Evolutionary conservation across 2,113 vertebrate species (phyloP).

Genomic region (Gallinago undulata): DNA sequence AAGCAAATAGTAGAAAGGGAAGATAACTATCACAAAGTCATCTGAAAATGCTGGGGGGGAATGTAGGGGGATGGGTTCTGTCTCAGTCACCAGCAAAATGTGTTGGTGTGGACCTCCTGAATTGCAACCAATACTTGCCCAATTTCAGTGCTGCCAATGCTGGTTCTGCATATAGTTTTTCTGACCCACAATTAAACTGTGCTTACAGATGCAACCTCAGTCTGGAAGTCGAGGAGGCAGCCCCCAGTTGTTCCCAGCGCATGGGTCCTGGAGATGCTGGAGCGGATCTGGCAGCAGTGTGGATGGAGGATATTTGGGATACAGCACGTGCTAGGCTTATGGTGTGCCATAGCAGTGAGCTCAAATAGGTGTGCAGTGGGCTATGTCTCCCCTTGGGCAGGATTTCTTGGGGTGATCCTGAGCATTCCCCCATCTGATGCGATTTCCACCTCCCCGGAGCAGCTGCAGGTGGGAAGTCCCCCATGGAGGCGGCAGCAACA

Average conservation of each 20-base stretch:
- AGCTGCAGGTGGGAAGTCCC: neutral
- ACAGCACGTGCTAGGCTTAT: no score
- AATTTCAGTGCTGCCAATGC: neutral
- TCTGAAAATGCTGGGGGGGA: neutral
- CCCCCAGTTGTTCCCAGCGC: rapidly evolving
- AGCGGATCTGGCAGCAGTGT: neutral
- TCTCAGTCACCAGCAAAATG: neutral
- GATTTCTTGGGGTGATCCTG: neutral
- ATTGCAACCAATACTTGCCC: neutral
- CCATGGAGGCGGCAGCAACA: neutral
- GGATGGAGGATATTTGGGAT: neutral
- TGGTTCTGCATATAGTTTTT: neutral
- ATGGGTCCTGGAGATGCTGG: neutral
- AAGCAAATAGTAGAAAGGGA: slow-evolving; percentile 41
- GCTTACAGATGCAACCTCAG: neutral
- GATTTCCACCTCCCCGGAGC: neutral
- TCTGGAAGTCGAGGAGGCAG: neutral
- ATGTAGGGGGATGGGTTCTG: neutral
- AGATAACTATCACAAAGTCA: slow-evolving; percentile 38
- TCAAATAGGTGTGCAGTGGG: rapidly evolving
- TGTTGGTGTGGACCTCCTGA: neutral
- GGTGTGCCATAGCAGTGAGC: neutral
- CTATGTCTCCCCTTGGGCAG: neutral
- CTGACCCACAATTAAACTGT: neutral
- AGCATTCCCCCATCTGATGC: neutral